phyloP scores from a whole-genome alignment of 2,888 invertebrate species.

The Caenorhabditis sp. region DNA sequence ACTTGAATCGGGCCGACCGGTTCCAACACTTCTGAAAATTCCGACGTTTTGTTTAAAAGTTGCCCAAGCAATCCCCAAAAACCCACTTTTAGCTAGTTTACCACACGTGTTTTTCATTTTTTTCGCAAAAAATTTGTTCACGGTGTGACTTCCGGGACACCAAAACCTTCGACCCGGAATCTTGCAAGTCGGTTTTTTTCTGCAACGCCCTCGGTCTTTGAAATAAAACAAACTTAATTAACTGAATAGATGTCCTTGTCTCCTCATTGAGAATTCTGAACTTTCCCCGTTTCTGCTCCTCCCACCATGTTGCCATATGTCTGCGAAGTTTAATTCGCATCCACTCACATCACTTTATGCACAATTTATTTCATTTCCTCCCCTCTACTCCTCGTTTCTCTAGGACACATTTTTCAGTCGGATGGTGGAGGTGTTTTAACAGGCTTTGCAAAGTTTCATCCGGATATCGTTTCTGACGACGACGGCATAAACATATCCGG shows the following conservation, averaged over 20 bases:
- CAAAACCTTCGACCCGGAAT: no score
- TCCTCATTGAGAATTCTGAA: slow-evolving; percentile 41
- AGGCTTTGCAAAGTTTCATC: slow-evolving; percentile 7
- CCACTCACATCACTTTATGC: slow-evolving; percentile 43
- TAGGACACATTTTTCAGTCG: no score
- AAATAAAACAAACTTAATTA: no score
- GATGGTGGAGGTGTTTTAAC: neutral
- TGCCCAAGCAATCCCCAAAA: no score
- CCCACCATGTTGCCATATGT: slow-evolving; percentile 15
- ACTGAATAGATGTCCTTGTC: neutral
- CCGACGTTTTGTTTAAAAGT: no score
- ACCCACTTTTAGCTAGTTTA: no score
- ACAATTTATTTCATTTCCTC: slow-evolving; percentile 34
- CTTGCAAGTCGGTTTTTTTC: no score
- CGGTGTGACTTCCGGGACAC: slow-evolving; percentile 11
- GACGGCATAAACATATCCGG: slow-evolving; percentile 45
- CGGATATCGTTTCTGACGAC: neutral
- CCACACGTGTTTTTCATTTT: no score
- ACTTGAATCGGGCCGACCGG: no score
- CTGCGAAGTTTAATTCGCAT: slow-evolving; percentile 16
- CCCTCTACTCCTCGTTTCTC: slow-evolving; percentile 2
- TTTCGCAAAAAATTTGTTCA: slow-evolving; percentile 24
- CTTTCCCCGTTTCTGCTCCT: slow-evolving; percentile 15
- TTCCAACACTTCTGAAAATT: no score
- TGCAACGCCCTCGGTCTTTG: no score